Evolutionary conservation across 2,113 vertebrate genomes (phyloP), one percentile per base, ranked within the genome.

Genomic region (Microtus oregoni): DNA sequence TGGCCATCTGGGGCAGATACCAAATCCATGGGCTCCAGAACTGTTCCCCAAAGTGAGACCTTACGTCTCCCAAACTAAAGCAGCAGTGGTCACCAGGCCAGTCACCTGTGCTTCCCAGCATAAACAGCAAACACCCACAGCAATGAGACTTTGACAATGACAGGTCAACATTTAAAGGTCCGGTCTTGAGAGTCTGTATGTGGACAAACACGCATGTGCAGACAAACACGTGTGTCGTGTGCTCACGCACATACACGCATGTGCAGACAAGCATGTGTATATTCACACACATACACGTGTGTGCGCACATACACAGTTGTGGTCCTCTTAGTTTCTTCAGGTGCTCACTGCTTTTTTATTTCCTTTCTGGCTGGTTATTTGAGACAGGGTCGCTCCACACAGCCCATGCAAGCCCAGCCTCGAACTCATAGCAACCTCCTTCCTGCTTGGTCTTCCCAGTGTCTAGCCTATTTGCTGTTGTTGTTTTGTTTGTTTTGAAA

Each of bases 91-190:
- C 13, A 35, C 65, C 13, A 6, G 17, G 38, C 6, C 4, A 3
- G 58, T 35, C 26, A 5, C 0, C 13, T 52, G 2, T 14, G 63
- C 58, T 96, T 97, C 86, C 94, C 70, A 93, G 89, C 63, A 61
- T 2, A 50, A 82, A 50, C 13, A 50, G 79, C 20, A 65, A 44
- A 90, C 89, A 79, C 47, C 78, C 63, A 68, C 10, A 77, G 35
- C 11, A 55, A 13, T 0, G 1, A 44, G 14, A 13, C 38, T 63
- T 73, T 13, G 1, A 19, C n/a, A 10, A 22, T 1, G 32, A 38
- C 50, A 32, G 28, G 50, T 14, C 4, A 0, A 38, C 65, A 44
- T 38, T 81, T 22, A 70, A 5, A 30, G 70, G 70, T 47, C 61
- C 41, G 38, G 44, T 35, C 44, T n/a, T n/a, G 32, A 86, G 81